Base-by-base conservation (phyloP, 2,888 invertebrate species). In the Copidosoma aretas region DNA sequence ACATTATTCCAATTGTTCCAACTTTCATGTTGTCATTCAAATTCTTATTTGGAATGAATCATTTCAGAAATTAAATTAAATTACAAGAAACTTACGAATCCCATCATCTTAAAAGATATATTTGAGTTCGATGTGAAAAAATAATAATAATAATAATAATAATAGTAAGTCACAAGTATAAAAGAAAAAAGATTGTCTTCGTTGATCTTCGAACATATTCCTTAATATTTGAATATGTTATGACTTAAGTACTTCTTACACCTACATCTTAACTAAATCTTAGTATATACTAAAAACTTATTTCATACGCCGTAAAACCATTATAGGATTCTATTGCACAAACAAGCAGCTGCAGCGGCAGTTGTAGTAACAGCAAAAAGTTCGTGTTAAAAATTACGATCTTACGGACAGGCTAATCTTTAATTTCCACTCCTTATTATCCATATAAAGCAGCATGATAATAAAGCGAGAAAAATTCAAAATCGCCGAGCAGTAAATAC, bases 311-410 rank as follows among this genome's bases (percentile, higher is more conserved):
- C 3, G 4, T 15, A 12, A 46, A 46, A 46, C 1, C 12, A 46
- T 46, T 46, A 46, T 12, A 46, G n/a, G n/a, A n/a, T n/a, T n/a
- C 43, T 46, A 46, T 46, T 17, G 1, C 43, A 46, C 8, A 17
- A 14, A 46, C 43, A 46, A 46, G 43, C 43, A 17, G 17, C 15
- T 17, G 43, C 43, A 12, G 15, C 17, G 15, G 43, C 43, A 15
- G 14, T 46, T 46, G 8, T 5, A 32, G 32, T 32, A 32, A 32
- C 8, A 32, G 32, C 32, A 53, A 63, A 56, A 49, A 32, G 49
- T 24, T 10, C 17, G n/a, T 17, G 39, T n/a, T n/a, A n/a, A n/a
- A 64, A 19, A 57, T 64, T 57, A 57, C 25, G 32, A 49, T 49
- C 32, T 57, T 17, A 22, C 22, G 8, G 41, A 64, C 39, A 49